Percentiles rank a stretch among this genome's conserved stretches.
Conservation (phyloP, 2,113 vertebrate genomes). For the human region GRCh38 chr7:152262001-152262500, state of each 20-base stretch:
- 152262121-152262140: no score
- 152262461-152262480: no score
- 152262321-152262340: background rate
- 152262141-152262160: background rate
- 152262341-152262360: background rate
- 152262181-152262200: background rate
- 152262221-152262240: background rate
- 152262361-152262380: background rate
- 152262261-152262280: background rate
- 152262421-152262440: background rate
- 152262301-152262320: background rate
- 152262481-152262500: background rate
- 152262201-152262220: background rate
- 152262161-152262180: no score
- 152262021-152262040: rapidly evolving
- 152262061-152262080: background rate
- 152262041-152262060: background rate
- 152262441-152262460: background rate
- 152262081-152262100: background rate
- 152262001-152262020: background rate
- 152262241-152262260: no score
- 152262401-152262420: background rate
- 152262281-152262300: background rate
- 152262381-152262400: rapidly evolving
- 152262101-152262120: no score